A percentile compares a stretch with the other conserved stretches of the same genome.
Conservation (phyloP, 2,888 invertebrate species). For the Hypsopygia costalis region DNA sequence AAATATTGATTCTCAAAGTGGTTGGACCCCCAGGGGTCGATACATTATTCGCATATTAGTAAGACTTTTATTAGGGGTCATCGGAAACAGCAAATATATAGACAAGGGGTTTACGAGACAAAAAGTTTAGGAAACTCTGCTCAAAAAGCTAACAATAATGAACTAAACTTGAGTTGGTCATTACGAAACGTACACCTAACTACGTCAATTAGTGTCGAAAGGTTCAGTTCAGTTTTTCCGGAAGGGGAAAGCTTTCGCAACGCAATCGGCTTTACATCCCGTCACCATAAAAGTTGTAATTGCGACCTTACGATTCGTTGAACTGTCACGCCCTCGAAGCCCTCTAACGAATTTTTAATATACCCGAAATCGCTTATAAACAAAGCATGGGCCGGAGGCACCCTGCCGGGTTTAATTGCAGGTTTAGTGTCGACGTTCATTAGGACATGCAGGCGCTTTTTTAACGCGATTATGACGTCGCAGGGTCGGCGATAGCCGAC, state of each 20-base stretch:
- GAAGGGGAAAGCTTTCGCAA: constrained; percentile 47
- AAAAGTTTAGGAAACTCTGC: too few relatives aligned
- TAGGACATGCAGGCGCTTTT: constrained; percentile 75
- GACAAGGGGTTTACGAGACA: too few relatives aligned
- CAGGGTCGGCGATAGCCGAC: constrained; percentile 52
- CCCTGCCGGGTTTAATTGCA: constrained; percentile 65
- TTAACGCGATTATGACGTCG: constrained; percentile 76
- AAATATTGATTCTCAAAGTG: too few relatives aligned
- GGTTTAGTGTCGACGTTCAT: constrained; percentile 71
- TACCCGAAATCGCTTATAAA: constrained; percentile 58
- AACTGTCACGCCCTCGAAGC: constrained; percentile 56
- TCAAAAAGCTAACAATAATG: constrained; percentile 32
- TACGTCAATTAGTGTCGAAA: constrained; percentile 55
- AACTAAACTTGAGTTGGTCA: constrained; percentile 42
- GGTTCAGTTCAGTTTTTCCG: constrained; percentile 41
- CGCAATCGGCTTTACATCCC: constrained; percentile 35
- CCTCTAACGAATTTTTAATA: constrained; percentile 64
- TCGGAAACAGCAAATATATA: too few relatives aligned
- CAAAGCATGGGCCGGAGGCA: constrained; percentile 49
- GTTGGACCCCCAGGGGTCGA: too few relatives aligned
- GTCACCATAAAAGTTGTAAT: constrained; percentile 57
- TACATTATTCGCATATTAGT: too few relatives aligned
- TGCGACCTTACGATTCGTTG: constrained; percentile 62
- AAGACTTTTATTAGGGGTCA: too few relatives aligned
- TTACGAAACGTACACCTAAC: constrained; percentile 39